phyloP scores from a whole-genome alignment of 2,888 invertebrate species.

The Zhengitettix transpicula region DNA sequence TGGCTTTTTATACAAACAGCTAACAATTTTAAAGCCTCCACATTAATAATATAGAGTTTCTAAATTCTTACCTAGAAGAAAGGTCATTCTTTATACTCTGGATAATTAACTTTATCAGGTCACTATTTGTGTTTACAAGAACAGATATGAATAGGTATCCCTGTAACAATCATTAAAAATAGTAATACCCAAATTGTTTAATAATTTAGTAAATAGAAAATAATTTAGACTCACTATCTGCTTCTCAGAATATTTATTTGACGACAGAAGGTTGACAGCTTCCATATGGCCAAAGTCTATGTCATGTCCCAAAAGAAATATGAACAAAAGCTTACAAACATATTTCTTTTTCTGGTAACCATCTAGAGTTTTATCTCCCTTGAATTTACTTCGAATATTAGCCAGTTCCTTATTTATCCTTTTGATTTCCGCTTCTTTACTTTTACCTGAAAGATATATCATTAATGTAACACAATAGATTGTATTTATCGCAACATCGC shows the following conservation, averaged over 20 bases:
- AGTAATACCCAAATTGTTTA: background rate
- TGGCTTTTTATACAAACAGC: too few species aligned
- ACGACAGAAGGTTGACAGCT: slow-evolving; percentile 96
- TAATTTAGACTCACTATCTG: slow-evolving; percentile 67
- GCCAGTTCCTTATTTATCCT: slow-evolving; percentile 99
- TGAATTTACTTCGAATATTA: slow-evolving; percentile 98
- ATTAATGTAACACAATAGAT: slow-evolving; percentile 3
- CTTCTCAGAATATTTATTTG: slow-evolving; percentile 99
- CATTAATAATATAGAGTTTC: background rate
- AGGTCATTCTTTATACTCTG: slow-evolving; percentile 99
- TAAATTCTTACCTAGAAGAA: slow-evolving; percentile 43
- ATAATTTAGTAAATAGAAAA: too few species aligned
- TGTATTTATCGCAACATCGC: too few species aligned
- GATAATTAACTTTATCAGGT: slow-evolving; percentile 95
- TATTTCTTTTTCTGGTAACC: slow-evolving; percentile 99
- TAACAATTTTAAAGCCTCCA: background rate
- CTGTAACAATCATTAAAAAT: slow-evolving; percentile 33
- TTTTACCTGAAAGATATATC: slow-evolving; percentile 54
- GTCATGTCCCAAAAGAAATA: slow-evolving; percentile 97
- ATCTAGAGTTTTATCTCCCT: slow-evolving; percentile 98
- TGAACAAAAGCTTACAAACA: slow-evolving; percentile 98
- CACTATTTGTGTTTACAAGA: slow-evolving; percentile 95
- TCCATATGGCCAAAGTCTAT: slow-evolving; percentile 99
- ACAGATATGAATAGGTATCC: slow-evolving; percentile 99
- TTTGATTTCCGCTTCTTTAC: slow-evolving; percentile 99